These are phyloP conservation scores for Bufo bufo DNA, from an alignment of 2,113 vertebrate genomes.

Conservation along the genomic window DNA sequence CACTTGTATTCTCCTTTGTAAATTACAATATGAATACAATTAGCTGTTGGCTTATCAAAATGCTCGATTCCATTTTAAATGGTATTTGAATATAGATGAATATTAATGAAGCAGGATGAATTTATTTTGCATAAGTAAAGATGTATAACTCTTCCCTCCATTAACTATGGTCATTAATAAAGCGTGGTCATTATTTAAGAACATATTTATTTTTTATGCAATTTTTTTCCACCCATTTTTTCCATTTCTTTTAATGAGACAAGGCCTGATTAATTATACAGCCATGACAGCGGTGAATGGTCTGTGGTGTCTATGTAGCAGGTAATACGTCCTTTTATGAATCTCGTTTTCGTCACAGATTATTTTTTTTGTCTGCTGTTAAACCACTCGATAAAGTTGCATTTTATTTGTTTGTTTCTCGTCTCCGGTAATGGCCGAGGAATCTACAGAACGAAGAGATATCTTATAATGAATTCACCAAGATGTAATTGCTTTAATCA, in stretches of 20 bases:
- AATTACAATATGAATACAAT: constrained; percentile 83
- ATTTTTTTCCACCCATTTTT: constrained; percentile 38
- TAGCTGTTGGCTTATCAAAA: constrained; percentile 77
- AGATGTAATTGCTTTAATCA: constrained; percentile 84
- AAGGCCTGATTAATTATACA: constrained; percentile 48
- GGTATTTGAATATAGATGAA: constrained; percentile 85
- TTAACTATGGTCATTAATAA: constrained; percentile 75
- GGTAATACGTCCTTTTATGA: constrained; percentile 40
- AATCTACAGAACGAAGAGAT: constrained; percentile 74
- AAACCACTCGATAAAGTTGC: constrained; percentile 69
- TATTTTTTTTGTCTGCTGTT: constrained; percentile 47
- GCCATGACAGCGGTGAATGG: constrained; percentile 55
- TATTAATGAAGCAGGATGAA: constrained; percentile 86
- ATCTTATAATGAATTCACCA: constrained; percentile 83
- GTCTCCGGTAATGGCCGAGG: constrained; percentile 78
- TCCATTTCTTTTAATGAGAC: constrained; percentile 48
- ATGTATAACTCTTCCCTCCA: constrained; percentile 76
- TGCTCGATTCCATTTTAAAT: constrained; percentile 86
- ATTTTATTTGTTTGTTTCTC: constrained; percentile 55
- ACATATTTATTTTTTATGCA: constrained; percentile 60
- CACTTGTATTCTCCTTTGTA: constrained; percentile 75
- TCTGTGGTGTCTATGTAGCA: constrained; percentile 15
- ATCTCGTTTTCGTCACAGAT: constrained; percentile 32
- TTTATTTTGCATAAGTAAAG: constrained; percentile 87
- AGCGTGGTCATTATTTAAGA: constrained; percentile 73